Conservation (phyloP, 2,113 vertebrate genomes). For the Harpagus bidentatus region DNA sequence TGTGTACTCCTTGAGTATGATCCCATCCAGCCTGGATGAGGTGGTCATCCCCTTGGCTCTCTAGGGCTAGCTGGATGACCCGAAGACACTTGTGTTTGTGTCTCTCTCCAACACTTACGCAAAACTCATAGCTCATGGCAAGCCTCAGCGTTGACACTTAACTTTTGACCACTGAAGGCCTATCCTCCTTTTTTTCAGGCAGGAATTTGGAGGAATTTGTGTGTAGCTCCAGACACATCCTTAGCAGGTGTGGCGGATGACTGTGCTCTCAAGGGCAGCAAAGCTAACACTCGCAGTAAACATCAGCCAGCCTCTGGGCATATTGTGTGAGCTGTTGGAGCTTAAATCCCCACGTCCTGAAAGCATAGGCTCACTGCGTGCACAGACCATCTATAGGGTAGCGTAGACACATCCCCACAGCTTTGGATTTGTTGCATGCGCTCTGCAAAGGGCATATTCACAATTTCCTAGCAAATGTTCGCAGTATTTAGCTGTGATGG, state of each 20-base stretch:
- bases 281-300: neutral
- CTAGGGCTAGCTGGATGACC: neutral
- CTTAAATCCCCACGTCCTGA: neutral
- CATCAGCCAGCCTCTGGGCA: neutral
- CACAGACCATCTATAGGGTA: neutral
- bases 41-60: neutral
- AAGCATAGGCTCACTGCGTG: neutral
- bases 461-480: neutral
- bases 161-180: neutral
- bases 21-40: neutral
- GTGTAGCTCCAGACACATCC: neutral
- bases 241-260: fast-evolving
- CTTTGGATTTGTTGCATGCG: neutral
- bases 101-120: neutral
- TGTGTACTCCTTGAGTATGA: neutral
- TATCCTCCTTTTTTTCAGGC: neutral
- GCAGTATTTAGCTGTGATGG: neutral
- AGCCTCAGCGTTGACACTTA: neutral
- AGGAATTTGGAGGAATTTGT: neutral
- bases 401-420: neutral
- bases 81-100: neutral
- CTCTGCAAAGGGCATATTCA: neutral
- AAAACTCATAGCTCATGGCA: neutral
- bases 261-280: neutral
- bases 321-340: neutral